Evolutionary conservation across 2,888 invertebrate species (phyloP).

Genomic region (Mythimna impura): DNA sequence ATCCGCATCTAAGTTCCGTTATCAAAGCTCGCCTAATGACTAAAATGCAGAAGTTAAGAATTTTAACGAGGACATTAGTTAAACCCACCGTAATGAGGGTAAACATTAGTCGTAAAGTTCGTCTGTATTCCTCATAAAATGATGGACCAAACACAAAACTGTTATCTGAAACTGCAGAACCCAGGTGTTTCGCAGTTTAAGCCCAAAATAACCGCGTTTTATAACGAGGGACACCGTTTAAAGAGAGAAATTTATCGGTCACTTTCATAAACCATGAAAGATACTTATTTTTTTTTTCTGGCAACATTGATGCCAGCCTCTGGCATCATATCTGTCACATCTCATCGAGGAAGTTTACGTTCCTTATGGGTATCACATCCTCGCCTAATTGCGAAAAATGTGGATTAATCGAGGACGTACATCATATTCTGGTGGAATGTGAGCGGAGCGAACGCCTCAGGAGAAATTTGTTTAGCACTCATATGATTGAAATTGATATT

Average conservation of each 20-base stretch:
- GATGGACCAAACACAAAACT: constrained; percentile 20
- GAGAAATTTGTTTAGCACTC: too few relatives aligned
- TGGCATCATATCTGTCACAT: too few relatives aligned
- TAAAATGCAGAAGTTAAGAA: constrained; percentile 13
- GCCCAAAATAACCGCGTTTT: constrained; percentile 20
- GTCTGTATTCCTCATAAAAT: constrained; percentile 31
- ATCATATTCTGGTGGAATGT: too few relatives aligned
- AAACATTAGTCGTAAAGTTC: constrained; percentile 38
- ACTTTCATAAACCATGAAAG: constrained; percentile 1
- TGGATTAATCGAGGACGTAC: too few relatives aligned
- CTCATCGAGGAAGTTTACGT: too few relatives aligned
- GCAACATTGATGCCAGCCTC: background rate
- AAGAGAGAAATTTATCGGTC: constrained; percentile 2
- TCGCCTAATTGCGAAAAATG: too few relatives aligned
- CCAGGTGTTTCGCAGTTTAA: constrained; percentile 24
- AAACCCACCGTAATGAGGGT: constrained; percentile 30
- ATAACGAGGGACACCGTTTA: background rate
- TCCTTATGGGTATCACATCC: too few relatives aligned
- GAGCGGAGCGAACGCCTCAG: too few relatives aligned
- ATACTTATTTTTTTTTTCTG: too few relatives aligned
- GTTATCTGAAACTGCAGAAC: constrained; percentile 43
- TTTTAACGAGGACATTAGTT: constrained; percentile 16
- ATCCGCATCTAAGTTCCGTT: background rate
- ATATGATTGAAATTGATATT: too few relatives aligned
- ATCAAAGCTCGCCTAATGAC: background rate